Evolutionary conservation across 2,113 vertebrate species (phyloP).

Genomic region (Semnornis frantzii): DNA sequence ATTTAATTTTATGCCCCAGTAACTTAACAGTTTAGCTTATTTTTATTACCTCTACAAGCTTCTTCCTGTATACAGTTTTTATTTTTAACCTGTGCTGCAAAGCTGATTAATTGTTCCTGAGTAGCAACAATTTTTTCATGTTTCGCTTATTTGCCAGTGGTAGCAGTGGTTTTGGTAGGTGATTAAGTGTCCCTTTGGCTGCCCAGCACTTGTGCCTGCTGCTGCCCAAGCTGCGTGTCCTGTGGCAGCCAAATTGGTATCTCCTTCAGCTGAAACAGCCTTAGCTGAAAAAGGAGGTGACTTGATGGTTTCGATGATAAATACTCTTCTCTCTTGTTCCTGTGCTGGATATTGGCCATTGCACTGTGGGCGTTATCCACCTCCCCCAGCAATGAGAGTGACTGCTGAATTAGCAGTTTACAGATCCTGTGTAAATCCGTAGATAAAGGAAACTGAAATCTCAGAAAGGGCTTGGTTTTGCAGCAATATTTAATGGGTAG

Average conservation of each 20-base stretch:
- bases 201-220: neutral
- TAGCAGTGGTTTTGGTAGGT: neutral
- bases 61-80: neutral
- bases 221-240: rapidly evolving
- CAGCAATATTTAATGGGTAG: neutral
- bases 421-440: neutral
- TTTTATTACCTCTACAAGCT: neutral
- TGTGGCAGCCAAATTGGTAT: neutral
- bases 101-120: neutral
- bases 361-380: neutral
- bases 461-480: neutral
- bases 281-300: neutral
- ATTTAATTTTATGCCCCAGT: neutral
- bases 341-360: neutral
- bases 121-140: neutral
- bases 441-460: neutral
- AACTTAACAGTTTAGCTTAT: neutral
- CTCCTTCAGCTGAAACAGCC: neutral
- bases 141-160: neutral
- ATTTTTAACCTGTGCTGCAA: neutral
- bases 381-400: rapidly evolving
- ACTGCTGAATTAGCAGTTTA: neutral
- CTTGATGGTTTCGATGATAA: neutral
- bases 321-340: neutral
- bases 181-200: neutral